Evolutionary conservation across 2,888 invertebrate genomes (phyloP).

Genomic region (Rhogogaster chlorosoma): DNA sequence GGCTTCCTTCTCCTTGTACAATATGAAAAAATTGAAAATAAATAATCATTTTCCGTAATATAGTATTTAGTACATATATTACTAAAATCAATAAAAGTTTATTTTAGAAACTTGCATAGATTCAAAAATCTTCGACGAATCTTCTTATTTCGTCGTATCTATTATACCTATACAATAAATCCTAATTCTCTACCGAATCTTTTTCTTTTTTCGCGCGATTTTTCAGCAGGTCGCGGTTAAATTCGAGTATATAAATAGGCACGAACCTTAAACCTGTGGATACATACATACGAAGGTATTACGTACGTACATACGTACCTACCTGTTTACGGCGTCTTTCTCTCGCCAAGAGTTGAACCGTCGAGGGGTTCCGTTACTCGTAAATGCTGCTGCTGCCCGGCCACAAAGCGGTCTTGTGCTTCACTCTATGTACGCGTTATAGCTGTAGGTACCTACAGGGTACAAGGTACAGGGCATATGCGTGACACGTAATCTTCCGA

Average conservation of each 20-base stretch:
- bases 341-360: constrained; percentile 13
- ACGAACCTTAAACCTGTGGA: not conserved
- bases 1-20: not conserved
- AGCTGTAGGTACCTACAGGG: too few relatives aligned
- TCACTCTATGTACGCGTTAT: not conserved
- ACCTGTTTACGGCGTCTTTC: constrained; percentile 10
- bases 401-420: constrained; percentile 18
- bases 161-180: too few relatives aligned
- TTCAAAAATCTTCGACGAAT: not conserved
- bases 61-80: too few relatives aligned
- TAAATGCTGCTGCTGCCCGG: constrained; percentile 24
- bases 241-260: not conserved
- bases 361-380: constrained; percentile 22
- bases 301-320: not conserved
- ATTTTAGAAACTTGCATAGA: too few relatives aligned
- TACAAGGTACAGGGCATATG: not conserved
- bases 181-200: too few relatives aligned
- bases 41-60: not conserved
- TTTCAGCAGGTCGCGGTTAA: not conserved
- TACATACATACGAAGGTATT: not conserved
- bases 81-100: too few relatives aligned
- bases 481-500: not conserved
- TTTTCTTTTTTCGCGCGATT: not conserved
- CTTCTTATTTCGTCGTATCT: not conserved
- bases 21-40: not conserved